Evolutionary conservation across 1,140 invertebrate genomes (phyloP).

Genomic region (Drosophila trapezifrons): DNA sequence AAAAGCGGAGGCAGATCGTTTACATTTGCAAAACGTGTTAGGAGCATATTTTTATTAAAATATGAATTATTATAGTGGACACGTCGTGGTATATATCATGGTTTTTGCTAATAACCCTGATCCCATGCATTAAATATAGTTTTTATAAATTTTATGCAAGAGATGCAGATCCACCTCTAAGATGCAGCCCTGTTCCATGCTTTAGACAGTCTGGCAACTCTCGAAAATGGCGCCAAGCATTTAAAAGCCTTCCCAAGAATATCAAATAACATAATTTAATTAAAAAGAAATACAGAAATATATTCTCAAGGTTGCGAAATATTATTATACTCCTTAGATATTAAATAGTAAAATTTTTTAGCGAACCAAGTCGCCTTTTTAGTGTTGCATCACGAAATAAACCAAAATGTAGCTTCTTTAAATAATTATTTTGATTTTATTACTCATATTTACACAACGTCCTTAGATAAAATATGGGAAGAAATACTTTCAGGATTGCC

Average conservation of each 20-base stretch:
- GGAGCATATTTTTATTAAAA: no score
- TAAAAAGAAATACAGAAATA: no score
- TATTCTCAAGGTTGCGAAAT: no score
- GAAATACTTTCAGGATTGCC: neutral
- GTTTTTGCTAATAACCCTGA: no score
- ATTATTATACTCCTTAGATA: neutral
- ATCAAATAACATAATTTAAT: no score
- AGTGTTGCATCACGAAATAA: neutral
- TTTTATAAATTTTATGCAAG: neutral
- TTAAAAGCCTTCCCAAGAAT: neutral
- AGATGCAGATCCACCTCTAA: no score
- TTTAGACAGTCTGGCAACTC: neutral
- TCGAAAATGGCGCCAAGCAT: neutral
- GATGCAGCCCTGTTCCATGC: neutral
- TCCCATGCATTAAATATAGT: no score
- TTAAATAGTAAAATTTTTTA: neutral
- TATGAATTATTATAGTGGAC: no score
- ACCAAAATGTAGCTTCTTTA: neutral
- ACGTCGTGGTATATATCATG: no score
- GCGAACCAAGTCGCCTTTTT: neutral
- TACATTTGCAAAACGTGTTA: neutral
- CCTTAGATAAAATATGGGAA: neutral
- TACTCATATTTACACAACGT: slow-evolving; percentile 7
- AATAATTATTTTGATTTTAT: slow-evolving; percentile 6
- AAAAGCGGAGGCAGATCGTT: neutral